Conservation (phyloP, 2,888 invertebrate species). For the Drosophila ochracea region DNA sequence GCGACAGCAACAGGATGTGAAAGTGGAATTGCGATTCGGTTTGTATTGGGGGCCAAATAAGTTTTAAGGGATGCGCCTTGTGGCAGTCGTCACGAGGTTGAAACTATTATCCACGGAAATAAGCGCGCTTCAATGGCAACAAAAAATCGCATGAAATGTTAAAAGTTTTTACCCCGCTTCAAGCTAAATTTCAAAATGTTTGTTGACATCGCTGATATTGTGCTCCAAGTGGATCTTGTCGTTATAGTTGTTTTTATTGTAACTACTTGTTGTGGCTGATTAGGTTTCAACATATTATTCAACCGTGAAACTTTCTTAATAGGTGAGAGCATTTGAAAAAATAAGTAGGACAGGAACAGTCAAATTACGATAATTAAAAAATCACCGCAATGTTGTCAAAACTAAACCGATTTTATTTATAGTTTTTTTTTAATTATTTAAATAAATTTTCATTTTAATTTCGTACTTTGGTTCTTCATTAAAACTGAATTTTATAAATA, state of each 20-base stretch:
- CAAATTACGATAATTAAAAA: neutral
- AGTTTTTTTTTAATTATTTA: neutral
- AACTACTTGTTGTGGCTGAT: conserved; percentile 11
- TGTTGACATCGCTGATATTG: conserved; percentile 53
- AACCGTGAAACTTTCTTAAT: conserved; percentile 34
- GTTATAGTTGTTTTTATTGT: conserved; percentile 9
- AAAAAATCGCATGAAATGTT: conserved; percentile 67
- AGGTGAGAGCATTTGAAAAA: neutral
- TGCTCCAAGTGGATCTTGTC: neutral
- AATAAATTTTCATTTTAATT: neutral
- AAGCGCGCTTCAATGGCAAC: conserved; percentile 66
- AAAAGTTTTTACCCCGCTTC: conserved; percentile 61
- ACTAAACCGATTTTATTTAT: no score
- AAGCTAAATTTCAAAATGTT: conserved; percentile 72
- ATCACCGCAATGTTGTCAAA: neutral
- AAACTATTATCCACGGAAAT: conserved; percentile 79
- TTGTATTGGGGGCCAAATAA: conserved; percentile 1
- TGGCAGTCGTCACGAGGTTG: conserved; percentile 54
- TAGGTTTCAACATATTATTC: conserved; percentile 23
- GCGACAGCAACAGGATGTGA: conserved; percentile 3
- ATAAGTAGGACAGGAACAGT: rapidly evolving
- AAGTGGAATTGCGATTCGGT: neutral
- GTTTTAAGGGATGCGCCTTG: conserved; percentile 24
- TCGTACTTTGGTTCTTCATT: neutral
- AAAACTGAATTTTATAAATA: neutral